phyloP scores from a whole-genome alignment of 1,140 invertebrate genomes.

The Zaprionus gabonicus region DNA sequence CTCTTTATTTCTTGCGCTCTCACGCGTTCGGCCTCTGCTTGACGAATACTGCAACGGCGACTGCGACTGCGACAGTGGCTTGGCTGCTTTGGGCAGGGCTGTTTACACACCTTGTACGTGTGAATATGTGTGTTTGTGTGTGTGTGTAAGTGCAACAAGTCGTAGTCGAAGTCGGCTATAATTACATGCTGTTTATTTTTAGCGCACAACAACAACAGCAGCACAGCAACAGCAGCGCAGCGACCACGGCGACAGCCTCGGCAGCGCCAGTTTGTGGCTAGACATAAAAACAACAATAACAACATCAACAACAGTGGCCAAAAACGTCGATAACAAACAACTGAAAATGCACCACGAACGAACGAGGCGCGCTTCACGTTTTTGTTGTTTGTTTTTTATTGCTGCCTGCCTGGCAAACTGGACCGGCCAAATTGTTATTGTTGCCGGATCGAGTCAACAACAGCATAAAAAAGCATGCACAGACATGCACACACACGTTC shows the following conservation, averaged over 20 bases:
- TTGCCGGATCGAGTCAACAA: slow-evolving; percentile 45
- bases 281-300: slow-evolving; percentile 23
- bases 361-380: slow-evolving; percentile 53
- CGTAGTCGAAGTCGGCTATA: slow-evolving; percentile 60
- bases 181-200: slow-evolving; percentile 79
- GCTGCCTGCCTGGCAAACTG: slow-evolving; percentile 44
- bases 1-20: slow-evolving; percentile 25
- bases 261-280: slow-evolving; percentile 17
- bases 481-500: slow-evolving; percentile 4
- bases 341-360: slow-evolving; percentile 54
- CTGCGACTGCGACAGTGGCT: neutral
- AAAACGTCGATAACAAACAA: slow-evolving; percentile 62
- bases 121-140: slow-evolving; percentile 6
- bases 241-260: slow-evolving; percentile 34
- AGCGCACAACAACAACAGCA: slow-evolving; percentile 50
- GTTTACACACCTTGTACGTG: slow-evolving; percentile 1
- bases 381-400: slow-evolving; percentile 26
- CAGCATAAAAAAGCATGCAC: slow-evolving; percentile 30
- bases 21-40: slow-evolving; percentile 18
- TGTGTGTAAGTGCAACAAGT: slow-evolving; percentile 73
- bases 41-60: no score
- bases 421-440: slow-evolving; percentile 33
- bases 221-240: slow-evolving; percentile 24
- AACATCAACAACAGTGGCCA: slow-evolving; percentile 49
- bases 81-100: slow-evolving; percentile 50